Percentiles rank a stretch among this genome's conserved stretches.
Conservation (phyloP, 2,888 invertebrate genomes). For the Dicycla oo region DNA sequence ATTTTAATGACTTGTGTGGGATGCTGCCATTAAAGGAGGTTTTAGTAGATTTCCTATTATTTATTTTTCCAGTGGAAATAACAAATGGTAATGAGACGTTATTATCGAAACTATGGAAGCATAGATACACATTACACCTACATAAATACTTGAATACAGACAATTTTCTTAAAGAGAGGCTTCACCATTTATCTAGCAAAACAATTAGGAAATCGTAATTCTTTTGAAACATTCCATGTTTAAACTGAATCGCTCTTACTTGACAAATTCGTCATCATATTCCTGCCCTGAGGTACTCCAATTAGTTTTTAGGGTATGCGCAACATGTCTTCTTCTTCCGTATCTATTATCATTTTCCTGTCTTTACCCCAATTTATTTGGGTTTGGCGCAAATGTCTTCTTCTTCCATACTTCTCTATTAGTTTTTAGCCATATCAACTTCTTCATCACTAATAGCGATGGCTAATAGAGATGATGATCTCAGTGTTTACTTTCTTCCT, state of each 20-base stretch:
- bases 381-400: too few relatives aligned
- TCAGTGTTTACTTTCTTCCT: too few relatives aligned
- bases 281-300: not conserved
- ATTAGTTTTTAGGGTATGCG: not conserved
- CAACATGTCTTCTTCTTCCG: not conserved
- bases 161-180: not conserved
- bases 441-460: not conserved
- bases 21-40: constrained; percentile 22
- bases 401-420: not conserved
- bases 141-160: constrained; percentile 16
- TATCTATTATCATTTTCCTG: not conserved
- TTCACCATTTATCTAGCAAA: not conserved
- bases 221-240: not conserved
- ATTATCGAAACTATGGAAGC: constrained; percentile 29
- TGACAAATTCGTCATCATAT: too few relatives aligned
- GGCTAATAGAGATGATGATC: not conserved
- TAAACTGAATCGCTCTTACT: not conserved
- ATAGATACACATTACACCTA: constrained; percentile 39
- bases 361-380: not conserved
- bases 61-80: constrained; percentile 30
- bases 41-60: constrained; percentile 16
- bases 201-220: not conserved
- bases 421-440: not conserved
- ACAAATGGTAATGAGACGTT: constrained; percentile 41
- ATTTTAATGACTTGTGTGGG: constrained; percentile 41